Evolutionary conservation across 2,113 vertebrate species (phyloP).

Genomic region (Euleptes europaea): DNA sequence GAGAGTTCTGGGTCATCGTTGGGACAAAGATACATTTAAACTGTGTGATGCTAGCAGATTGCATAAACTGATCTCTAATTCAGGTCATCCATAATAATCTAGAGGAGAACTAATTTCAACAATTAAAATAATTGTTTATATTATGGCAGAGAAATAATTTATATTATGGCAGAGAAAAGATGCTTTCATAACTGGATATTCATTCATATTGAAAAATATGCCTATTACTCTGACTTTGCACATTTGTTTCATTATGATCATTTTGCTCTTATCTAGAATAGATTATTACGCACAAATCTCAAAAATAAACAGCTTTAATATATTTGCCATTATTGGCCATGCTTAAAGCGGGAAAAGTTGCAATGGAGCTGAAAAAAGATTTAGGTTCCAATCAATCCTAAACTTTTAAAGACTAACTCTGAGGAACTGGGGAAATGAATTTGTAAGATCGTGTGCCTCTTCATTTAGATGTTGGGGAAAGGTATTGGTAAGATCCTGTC

Average conservation of each 20-base stretch:
- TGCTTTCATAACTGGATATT: background rate
- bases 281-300: background rate
- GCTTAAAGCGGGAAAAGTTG: background rate
- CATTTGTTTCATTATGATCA: background rate
- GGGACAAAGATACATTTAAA: too few relatives aligned
- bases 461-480: too few relatives aligned
- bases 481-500: too few relatives aligned
- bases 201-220: conserved; percentile 5
- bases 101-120: conserved; percentile 13
- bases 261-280: conserved; percentile 7
- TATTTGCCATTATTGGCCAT: background rate
- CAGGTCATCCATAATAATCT: background rate
- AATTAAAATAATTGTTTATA: background rate
- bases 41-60: rapidly evolving
- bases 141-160: too few relatives aligned
- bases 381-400: background rate
- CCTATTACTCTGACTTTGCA: conserved; percentile 41
- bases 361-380: background rate
- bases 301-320: background rate
- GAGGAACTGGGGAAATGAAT: too few relatives aligned
- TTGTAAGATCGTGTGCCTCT: too few relatives aligned
- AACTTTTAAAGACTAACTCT: too few relatives aligned
- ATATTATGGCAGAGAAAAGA: background rate
- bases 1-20: too few relatives aligned
- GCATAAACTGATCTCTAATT: background rate